phyloP scores from a whole-genome alignment of 2,113 vertebrate genomes.

The Psilopsiagon aurifrons region DNA sequence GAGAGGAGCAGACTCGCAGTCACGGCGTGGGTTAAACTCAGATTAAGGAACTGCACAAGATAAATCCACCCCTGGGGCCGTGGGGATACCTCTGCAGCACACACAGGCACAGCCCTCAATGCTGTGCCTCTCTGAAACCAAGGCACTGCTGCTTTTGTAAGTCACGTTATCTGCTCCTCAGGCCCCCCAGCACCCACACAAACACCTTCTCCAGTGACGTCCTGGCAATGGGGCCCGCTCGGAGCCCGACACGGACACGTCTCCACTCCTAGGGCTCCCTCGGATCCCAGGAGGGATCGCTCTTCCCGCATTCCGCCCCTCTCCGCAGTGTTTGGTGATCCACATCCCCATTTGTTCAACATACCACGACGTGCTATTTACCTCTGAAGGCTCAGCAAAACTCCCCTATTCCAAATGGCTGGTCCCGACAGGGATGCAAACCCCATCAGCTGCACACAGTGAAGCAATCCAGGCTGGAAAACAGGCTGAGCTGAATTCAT shows the following conservation, averaged over 20 bases:
- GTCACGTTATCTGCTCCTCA: not conserved
- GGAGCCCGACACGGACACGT: not conserved
- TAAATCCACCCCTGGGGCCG: not conserved
- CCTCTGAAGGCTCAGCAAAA: not conserved
- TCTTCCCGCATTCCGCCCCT: not conserved
- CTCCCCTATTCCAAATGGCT: not conserved
- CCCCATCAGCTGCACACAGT: not conserved
- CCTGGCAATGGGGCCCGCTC: accelerated
- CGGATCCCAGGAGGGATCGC: not conserved
- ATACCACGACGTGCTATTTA: accelerated
- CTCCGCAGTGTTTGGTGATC: not conserved
- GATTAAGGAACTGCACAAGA: not conserved
- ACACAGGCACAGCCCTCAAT: not conserved
- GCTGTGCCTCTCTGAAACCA: not conserved
- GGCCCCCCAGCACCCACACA: not conserved
- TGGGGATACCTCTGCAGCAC: not conserved
- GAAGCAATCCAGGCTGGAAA: not conserved
- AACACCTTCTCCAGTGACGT: not conserved
- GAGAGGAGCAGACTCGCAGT: not conserved
- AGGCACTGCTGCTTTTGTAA: not conserved
- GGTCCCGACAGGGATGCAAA: not conserved
- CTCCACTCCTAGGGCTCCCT: not conserved
- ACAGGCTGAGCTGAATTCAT: not conserved
- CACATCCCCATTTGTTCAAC: not conserved
- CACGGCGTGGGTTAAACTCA: not conserved